These are phyloP conservation scores for Stegodyphus mimosarum DNA, from an alignment of 1,140 invertebrate genomes.

Conservation along the genomic window DNA sequence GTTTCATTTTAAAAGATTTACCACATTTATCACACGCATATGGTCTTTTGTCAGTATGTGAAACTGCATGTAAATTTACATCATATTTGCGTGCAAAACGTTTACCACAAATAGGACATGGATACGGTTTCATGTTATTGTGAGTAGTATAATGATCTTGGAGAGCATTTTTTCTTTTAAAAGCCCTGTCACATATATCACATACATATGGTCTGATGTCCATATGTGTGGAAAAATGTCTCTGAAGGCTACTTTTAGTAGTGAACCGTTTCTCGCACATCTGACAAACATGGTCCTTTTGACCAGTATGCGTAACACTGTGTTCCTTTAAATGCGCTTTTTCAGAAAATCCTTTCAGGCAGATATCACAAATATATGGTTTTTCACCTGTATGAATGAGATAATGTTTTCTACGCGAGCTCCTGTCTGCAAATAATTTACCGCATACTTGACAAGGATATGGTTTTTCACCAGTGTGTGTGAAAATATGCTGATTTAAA, in stretches of 20 bases:
- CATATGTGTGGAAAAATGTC: not conserved
- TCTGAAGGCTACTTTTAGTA: slow-evolving; percentile 68
- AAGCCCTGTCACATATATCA: slow-evolving; percentile 22
- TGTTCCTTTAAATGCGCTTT: slow-evolving; percentile 13
- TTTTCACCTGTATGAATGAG: slow-evolving; percentile 67
- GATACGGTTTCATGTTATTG: slow-evolving; percentile 3
- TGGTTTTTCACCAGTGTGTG: slow-evolving; percentile 42
- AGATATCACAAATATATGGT: slow-evolving; percentile 67
- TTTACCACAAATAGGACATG: slow-evolving; percentile 8
- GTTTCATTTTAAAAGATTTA: slow-evolving; percentile 16
- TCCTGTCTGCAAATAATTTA: slow-evolving; percentile 6
- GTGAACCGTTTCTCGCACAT: slow-evolving; percentile 25
- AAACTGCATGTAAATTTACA: slow-evolving; percentile 10
- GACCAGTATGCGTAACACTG: slow-evolving; percentile 7
- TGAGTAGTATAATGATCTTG: slow-evolving; percentile 17
- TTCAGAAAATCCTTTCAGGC: slow-evolving; percentile 66
- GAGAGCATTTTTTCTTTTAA: slow-evolving; percentile 10
- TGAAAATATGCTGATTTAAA: slow-evolving; percentile 82
- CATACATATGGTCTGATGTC: slow-evolving; percentile 14
- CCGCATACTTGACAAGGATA: slow-evolving; percentile 30
- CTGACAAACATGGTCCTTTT: not conserved
- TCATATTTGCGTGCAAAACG: slow-evolving; percentile 24
- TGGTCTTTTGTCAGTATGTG: not conserved
- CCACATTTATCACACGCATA: slow-evolving; percentile 7
- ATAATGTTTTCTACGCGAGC: not conserved